These are phyloP conservation scores for Pithys albifrons DNA, from an alignment of 2,113 vertebrate species.

Conservation along the genomic window DNA sequence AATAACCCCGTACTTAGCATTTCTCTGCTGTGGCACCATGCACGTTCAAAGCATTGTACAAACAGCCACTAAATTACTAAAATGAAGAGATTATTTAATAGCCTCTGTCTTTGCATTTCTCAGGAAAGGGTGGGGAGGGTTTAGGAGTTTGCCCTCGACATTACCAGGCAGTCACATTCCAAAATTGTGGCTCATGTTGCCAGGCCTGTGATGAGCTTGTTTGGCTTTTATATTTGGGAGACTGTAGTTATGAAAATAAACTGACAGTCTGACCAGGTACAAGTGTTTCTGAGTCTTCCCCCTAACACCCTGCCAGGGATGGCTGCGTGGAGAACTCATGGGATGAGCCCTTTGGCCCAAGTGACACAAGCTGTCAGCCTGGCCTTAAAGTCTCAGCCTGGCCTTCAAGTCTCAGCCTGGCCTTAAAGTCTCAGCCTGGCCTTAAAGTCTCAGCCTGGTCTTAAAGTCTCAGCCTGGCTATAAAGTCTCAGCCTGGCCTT, in stretches of 20 bases:
- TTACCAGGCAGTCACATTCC: slow-evolving; percentile 45
- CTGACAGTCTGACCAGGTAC: background rate
- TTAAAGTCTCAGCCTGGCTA: background rate
- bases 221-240: slow-evolving; percentile 6
- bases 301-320: background rate
- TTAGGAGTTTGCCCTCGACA: slow-evolving; percentile 22
- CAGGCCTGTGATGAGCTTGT: slow-evolving; percentile 29
- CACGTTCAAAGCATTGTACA: slow-evolving; percentile 46
- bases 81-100: slow-evolving; percentile 65
- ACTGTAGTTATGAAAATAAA: slow-evolving; percentile 27
- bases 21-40: background rate
- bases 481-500: too few relatives aligned
- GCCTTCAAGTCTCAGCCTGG: too few relatives aligned
- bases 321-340: background rate
- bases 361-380: background rate
- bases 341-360: background rate
- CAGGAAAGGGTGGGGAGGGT: slow-evolving; percentile 58
- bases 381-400: background rate
- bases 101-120: slow-evolving; percentile 26
- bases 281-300: background rate
- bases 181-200: slow-evolving; percentile 11
- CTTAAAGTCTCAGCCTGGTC: background rate
- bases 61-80: slow-evolving; percentile 59
- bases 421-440: too few relatives aligned
- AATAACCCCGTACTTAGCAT: slow-evolving; percentile 49